Percentiles rank a stretch among this genome's conserved stretches.
Conservation (phyloP, 2,113 vertebrate species). For the Ifrita kowaldi region DNA sequence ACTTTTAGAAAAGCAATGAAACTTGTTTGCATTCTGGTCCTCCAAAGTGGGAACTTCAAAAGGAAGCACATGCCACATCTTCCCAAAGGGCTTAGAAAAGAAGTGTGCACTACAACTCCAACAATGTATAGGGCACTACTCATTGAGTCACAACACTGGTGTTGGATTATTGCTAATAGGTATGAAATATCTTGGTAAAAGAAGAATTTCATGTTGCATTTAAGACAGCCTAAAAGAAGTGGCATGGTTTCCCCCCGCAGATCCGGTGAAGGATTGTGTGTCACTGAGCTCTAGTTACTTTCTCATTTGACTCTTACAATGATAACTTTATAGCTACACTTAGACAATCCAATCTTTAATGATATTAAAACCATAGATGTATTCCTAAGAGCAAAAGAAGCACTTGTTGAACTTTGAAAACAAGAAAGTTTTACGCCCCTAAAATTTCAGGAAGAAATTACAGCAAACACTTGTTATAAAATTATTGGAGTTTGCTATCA, state of each 20-base stretch:
- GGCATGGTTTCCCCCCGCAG: neutral
- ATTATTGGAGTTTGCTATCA: neutral
- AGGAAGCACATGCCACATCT: neutral
- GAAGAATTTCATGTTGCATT: neutral
- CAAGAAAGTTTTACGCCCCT: neutral
- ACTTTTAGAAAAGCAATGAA: neutral
- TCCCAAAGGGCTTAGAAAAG: neutral
- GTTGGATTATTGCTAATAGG: neutral
- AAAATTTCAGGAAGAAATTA: neutral
- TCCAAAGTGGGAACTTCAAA: neutral
- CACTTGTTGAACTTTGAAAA: neutral
- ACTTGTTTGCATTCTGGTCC: neutral
- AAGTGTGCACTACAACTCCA: rapidly evolving
- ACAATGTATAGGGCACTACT: neutral
- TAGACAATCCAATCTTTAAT: neutral
- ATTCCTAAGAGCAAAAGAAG: neutral
- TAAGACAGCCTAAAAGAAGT: neutral
- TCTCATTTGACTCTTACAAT: neutral
- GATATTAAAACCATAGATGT: neutral
- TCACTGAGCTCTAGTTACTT: neutral
- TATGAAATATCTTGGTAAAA: neutral
- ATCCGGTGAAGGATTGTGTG: neutral
- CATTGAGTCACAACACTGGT: neutral
- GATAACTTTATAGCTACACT: neutral
- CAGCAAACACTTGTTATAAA: rapidly evolving